A percentile compares a stretch with the other conserved stretches of the same genome.
phyloP scores from a whole-genome alignment of 1,140 invertebrate species.

The Catajapyx aquilonaris region DNA sequence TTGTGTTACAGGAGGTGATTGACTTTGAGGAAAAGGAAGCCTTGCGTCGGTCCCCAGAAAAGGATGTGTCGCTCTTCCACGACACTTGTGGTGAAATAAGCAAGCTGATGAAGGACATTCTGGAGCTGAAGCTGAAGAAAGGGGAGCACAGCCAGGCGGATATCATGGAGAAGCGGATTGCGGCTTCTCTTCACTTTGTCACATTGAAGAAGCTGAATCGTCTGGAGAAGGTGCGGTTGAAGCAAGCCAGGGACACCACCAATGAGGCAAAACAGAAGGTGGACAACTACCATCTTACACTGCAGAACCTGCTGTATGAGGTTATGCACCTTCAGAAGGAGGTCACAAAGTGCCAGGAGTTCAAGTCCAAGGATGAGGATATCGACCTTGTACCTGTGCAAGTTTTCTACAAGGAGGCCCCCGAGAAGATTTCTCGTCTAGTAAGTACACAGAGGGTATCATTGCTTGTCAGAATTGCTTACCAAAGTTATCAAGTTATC shows the following conservation, averaged over 20 bases:
- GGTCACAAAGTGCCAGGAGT: constrained; percentile 80
- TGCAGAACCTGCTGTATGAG: constrained; percentile 92
- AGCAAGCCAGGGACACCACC: constrained; percentile 54
- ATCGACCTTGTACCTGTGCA: constrained; percentile 69
- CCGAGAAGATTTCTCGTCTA: constrained; percentile 40
- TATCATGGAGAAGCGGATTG: no score
- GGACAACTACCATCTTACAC: constrained; percentile 68
- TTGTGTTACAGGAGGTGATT: constrained; percentile 6
- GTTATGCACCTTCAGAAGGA: constrained; percentile 81
- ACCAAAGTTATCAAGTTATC: no score
- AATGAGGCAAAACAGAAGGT: constrained; percentile 63
- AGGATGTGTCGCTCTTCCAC: constrained; percentile 4
- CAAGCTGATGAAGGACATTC: constrained; percentile 3
- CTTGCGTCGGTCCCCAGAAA: neutral
- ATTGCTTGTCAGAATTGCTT: no score
- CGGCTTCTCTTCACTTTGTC: constrained; percentile 50
- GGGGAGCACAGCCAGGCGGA: no score
- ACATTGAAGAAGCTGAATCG: constrained; percentile 75
- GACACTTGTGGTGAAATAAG: constrained; percentile 4
- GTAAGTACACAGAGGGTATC: constrained; percentile 34
- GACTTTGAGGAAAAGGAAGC: constrained; percentile 7
- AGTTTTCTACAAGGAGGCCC: constrained; percentile 67
- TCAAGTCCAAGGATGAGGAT: constrained; percentile 84
- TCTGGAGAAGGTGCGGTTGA: constrained; percentile 65
- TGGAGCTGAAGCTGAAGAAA: constrained; percentile 5